phyloP scores from a whole-genome alignment of 2,888 invertebrate genomes.

The Frankliniella intonsa region DNA sequence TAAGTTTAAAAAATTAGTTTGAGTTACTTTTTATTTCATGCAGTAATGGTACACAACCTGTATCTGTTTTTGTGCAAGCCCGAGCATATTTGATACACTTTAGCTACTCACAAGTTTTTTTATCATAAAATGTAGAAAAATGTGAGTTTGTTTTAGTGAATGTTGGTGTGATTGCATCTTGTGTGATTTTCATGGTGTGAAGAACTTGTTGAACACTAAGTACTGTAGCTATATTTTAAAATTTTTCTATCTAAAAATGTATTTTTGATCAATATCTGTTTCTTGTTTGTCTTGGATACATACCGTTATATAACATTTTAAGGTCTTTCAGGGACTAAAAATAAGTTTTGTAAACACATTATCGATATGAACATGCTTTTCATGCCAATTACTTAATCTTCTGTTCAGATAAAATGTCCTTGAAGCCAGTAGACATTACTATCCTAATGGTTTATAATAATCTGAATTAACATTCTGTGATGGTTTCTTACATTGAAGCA shows the following conservation, averaged over 20 bases:
- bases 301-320: background rate
- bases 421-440: too few relatives aligned
- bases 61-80: too few relatives aligned
- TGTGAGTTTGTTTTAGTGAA: background rate
- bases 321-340: background rate
- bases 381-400: too few relatives aligned
- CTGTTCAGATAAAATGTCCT: too few relatives aligned
- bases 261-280: slow-evolving; percentile 25
- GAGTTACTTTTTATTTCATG: background rate
- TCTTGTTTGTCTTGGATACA: slow-evolving; percentile 32
- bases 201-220: background rate
- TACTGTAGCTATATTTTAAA: background rate
- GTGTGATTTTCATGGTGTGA: slow-evolving; percentile 28
- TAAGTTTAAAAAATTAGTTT: background rate
- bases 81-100: too few relatives aligned
- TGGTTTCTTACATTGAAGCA: too few relatives aligned
- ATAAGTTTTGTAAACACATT: too few relatives aligned
- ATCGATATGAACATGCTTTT: too few relatives aligned
- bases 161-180: slow-evolving; percentile 30
- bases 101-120: background rate
- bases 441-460: too few relatives aligned
- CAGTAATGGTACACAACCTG: too few relatives aligned
- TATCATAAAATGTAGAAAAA: background rate
- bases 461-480: too few relatives aligned
- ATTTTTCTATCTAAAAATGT: slow-evolving; percentile 24